Evolutionary conservation across 2,888 invertebrate genomes (phyloP).

Genomic region (Campoplex nolae): DNA sequence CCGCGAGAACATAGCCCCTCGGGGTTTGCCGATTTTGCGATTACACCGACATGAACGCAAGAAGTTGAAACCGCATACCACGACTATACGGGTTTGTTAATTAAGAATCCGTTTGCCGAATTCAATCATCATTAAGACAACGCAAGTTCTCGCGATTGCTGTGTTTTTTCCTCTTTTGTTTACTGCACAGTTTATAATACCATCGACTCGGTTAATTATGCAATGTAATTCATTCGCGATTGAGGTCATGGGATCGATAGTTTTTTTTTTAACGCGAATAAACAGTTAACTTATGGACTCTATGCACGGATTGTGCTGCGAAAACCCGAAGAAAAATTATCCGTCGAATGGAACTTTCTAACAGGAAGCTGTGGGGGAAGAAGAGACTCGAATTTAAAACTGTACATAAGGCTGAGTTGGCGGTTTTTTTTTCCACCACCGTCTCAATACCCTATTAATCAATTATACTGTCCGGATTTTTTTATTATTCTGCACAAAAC

Average conservation of each 20-base stretch:
- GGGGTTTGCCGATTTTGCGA: constrained; percentile 56
- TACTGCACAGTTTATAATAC: background rate
- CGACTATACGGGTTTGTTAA: constrained; percentile 38
- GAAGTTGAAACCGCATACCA: constrained; percentile 44
- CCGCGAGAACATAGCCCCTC: constrained; percentile 46
- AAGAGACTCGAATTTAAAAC: background rate
- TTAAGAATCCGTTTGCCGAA: constrained; percentile 50
- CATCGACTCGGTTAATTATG: background rate
- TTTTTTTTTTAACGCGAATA: background rate
- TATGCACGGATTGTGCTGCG: background rate
- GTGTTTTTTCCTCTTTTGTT: constrained; percentile 20
- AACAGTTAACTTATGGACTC: background rate
- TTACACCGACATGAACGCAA: constrained; percentile 44
- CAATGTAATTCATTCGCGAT: background rate
- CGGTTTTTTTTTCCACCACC: background rate
- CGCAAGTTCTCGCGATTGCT: constrained; percentile 27
- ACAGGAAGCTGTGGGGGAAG: background rate
- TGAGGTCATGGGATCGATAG: constrained; percentile 1
- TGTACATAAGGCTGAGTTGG: background rate
- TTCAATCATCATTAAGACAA: constrained; percentile 49
- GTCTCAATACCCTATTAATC: background rate
- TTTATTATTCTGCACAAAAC: background rate
- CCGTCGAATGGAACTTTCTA: background rate
- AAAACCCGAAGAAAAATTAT: background rate
- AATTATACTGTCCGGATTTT: background rate